These are phyloP conservation scores for Catamblyrhynchus diadema DNA, from an alignment of 2,797 vertebrate genomes.

Conservation along the genomic window DNA sequence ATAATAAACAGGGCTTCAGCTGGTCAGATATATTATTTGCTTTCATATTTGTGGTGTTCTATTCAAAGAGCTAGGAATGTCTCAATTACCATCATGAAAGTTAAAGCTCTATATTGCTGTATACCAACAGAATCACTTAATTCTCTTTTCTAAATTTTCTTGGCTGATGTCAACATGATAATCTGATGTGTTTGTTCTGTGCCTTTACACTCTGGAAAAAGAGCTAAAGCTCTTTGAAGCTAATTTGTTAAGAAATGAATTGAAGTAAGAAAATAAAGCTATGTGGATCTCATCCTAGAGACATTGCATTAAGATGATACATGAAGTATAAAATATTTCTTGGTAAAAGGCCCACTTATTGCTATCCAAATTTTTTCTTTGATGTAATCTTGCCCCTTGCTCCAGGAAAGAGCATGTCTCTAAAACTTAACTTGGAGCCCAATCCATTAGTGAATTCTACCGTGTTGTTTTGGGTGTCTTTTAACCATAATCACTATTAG, in stretches of 20 bases:
- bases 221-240: neutral
- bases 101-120: neutral
- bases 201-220: neutral
- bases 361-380: neutral
- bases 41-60: neutral
- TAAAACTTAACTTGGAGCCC: neutral
- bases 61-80: neutral
- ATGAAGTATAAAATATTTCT: neutral
- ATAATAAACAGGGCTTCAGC: neutral
- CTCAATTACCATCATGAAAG: neutral
- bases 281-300: neutral
- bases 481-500: neutral
- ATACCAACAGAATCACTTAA: neutral
- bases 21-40: neutral
- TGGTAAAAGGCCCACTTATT: neutral
- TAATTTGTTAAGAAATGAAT: neutral
- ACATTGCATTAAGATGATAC: neutral
- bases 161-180: neutral
- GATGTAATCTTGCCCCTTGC: neutral
- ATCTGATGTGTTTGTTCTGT: neutral
- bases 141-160: neutral
- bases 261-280: neutral
- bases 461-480: neutral
- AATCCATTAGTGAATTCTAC: neutral
- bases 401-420: neutral